Evolutionary conservation across 2,888 invertebrate genomes (phyloP).

Genomic region (Ischnus inquisitorius): DNA sequence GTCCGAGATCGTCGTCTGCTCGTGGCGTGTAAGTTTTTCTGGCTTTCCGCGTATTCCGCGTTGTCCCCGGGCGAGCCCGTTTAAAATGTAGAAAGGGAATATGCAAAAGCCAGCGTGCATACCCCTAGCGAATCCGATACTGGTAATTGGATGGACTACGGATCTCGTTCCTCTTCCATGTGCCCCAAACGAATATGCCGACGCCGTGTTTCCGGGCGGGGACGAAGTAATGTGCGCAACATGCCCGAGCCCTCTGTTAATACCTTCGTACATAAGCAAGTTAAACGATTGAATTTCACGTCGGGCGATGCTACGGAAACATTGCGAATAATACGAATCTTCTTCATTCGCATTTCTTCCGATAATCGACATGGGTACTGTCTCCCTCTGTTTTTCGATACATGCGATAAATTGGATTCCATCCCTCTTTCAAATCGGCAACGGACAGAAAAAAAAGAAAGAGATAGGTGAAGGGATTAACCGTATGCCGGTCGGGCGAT

Average conservation of each 20-base stretch:
- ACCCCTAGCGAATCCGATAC: constrained; percentile 23
- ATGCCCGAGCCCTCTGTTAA: not conserved
- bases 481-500: too few species aligned
- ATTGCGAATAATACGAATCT: constrained; percentile 53
- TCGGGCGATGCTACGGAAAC: constrained; percentile 28
- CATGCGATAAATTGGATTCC: constrained; percentile 56
- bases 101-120: constrained; percentile 26
- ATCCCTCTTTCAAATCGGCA: constrained; percentile 28
- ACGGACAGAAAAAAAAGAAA: constrained; percentile 1
- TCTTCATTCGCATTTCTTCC: constrained; percentile 22
- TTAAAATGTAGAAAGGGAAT: constrained; percentile 45
- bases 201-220: not conserved
- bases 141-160: constrained; percentile 57
- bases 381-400: constrained; percentile 16
- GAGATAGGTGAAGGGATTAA: not conserved
- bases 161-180: constrained; percentile 32
- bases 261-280: not conserved
- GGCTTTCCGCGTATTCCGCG: constrained; percentile 16
- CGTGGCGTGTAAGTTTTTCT: constrained; percentile 21
- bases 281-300: constrained; percentile 46
- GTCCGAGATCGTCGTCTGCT: constrained; percentile 10
- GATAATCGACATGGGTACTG: constrained; percentile 15
- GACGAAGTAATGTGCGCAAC: not conserved
- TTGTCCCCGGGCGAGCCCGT: constrained; percentile 12
- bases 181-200: constrained; percentile 36